phyloP scores from a whole-genome alignment of 2,113 vertebrate species.

The Baryphthengus martii region DNA sequence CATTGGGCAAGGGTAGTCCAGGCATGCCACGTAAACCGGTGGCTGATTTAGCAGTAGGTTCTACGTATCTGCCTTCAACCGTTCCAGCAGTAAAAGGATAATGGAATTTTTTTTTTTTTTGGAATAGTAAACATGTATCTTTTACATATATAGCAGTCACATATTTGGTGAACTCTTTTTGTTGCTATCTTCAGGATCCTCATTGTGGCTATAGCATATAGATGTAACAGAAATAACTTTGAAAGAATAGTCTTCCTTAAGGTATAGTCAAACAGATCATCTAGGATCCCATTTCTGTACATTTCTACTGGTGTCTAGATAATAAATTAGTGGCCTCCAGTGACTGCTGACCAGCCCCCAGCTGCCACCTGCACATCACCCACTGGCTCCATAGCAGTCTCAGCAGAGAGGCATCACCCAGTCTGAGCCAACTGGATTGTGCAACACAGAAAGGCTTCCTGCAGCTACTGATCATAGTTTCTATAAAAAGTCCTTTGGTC shows the following conservation, averaged over 20 bases:
- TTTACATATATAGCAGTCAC: not conserved
- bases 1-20: not conserved
- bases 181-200: not conserved
- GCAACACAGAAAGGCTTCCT: not conserved
- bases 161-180: not conserved
- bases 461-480: not conserved
- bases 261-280: not conserved
- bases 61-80: not conserved
- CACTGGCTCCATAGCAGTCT: not conserved
- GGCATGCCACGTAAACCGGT: accelerated
- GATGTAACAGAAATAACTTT: not conserved
- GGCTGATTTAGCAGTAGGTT: not conserved
- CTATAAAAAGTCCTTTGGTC: not conserved
- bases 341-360: not conserved
- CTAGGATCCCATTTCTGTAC: not conserved
- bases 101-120: not conserved
- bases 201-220: not conserved
- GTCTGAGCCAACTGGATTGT: not conserved
- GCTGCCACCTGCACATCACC: not conserved
- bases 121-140: not conserved
- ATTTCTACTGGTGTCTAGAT: not conserved
- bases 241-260: not conserved
- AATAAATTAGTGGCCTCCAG: not conserved
- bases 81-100: not conserved
- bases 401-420: not conserved